Percentiles rank a stretch among this genome's conserved stretches.
Conservation (phyloP, 2,113 vertebrate species). For the Varanus komodoensis region DNA sequence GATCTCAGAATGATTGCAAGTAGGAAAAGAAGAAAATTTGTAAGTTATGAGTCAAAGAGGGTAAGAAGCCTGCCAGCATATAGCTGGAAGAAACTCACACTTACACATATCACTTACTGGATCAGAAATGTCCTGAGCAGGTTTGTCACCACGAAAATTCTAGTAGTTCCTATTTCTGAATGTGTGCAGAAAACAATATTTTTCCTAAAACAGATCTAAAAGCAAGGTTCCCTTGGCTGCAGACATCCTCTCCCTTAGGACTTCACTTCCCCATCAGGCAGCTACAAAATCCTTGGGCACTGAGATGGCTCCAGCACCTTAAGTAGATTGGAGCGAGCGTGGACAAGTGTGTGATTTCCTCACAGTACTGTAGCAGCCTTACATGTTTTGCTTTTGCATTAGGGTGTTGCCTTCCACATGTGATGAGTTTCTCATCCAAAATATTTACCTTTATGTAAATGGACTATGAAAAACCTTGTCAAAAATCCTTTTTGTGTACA, state of each 20-base stretch:
- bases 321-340: not conserved
- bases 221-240: not conserved
- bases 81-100: not conserved
- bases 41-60: constrained; percentile 20
- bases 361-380: not conserved
- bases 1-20: constrained; percentile 18
- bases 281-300: not conserved
- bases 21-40: constrained; percentile 41
- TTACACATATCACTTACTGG: not conserved
- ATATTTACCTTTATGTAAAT: not conserved
- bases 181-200: not conserved
- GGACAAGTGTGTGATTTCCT: not conserved
- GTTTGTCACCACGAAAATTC: not conserved
- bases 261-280: not conserved
- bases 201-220: not conserved
- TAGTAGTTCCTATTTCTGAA: not conserved
- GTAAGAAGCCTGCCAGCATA: too few species aligned
- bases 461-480: not conserved
- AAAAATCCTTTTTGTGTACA: not conserved
- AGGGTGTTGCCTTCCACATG: not conserved
- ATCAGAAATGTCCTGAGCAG: not conserved
- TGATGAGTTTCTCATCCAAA: not conserved
- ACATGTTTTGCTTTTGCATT: not conserved
- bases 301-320: not conserved
- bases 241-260: not conserved